phyloP scores from a whole-genome alignment of 37 sponge, comb jelly and placozoan species.

The Oscarella lobularis region DNA sequence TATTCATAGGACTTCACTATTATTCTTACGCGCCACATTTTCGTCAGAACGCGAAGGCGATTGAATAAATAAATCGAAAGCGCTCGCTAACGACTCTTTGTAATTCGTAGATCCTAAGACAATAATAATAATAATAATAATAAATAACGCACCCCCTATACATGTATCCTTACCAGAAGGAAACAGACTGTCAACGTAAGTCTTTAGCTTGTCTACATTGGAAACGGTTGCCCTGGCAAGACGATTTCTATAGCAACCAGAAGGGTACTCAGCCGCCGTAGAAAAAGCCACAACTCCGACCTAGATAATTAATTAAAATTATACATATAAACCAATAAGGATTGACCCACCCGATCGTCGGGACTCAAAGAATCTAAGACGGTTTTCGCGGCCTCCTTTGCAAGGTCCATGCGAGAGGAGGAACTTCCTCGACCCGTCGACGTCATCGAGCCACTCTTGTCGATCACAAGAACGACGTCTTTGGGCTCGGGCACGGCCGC shows the following conservation, averaged over 20 bases:
- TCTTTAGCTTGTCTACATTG: background rate
- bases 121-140: too few relatives aligned
- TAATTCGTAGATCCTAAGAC: too few relatives aligned
- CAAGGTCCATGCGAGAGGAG: background rate
- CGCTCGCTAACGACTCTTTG: too few relatives aligned
- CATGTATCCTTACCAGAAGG: background rate
- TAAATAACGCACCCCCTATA: too few relatives aligned
- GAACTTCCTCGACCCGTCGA: background rate
- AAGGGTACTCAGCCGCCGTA: background rate
- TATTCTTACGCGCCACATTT: too few relatives aligned
- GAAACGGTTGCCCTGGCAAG: background rate
- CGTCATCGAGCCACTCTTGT: constrained; percentile 3
- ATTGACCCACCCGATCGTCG: constrained; percentile 15
- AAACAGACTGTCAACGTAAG: background rate
- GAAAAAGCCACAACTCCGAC: background rate
- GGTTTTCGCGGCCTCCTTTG: constrained; percentile 20
- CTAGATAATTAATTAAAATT: background rate
- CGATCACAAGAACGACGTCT: constrained; percentile 26
- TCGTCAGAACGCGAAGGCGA: too few relatives aligned
- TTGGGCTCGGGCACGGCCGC: constrained; percentile 28
- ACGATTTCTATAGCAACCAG: background rate
- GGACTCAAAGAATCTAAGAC: constrained; percentile 22
- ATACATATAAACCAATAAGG: constrained; percentile 3
- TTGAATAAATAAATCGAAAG: too few relatives aligned
- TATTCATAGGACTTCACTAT: too few relatives aligned